Base-by-base conservation (phyloP, 2,797 vertebrate genomes). In the Knipowitschia caucasica region DNA sequence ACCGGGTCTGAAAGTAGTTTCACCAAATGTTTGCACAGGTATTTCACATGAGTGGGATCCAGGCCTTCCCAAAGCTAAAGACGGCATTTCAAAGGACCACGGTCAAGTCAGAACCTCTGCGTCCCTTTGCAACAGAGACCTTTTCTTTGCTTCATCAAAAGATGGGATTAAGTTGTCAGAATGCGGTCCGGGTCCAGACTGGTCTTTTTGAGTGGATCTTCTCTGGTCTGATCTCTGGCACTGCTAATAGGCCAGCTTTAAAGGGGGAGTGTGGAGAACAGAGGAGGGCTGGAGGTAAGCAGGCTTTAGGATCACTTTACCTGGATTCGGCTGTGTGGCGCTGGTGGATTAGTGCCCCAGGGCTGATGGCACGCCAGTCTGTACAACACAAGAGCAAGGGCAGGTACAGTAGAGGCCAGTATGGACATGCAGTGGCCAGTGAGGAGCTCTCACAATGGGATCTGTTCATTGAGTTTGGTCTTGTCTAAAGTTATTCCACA, bases 231-330 rank as follows among this genome's bases (percentile, higher is more conserved):
- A 92, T 90, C 89, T 89, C 69, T 62, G 65, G 70, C 80, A 78
- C 69, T 78, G 83, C 86, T 88, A 86, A 89, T 81, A 88, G 88
- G 80, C 63, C 36, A 67, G 80, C 83, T 84, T 90, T 87, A 89
- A 85, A 85, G 81, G 75, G 75, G 40, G 72, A 77, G 73, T 42
- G 63, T 54, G 33, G 71, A 78, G 79, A 86, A 81, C 73, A 85
- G 78, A 81, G 86, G 84, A 63, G 78, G 73, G 77, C 76, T 78
- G 82, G 79, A 79, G 75, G 81, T 81, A 85, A 77, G 77, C 31
- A 59, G 88, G 86, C 86, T 89, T 91, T 89, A 89, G 84, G 86
- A 90, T 89, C 85, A 83, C 87, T 90, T 90, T 89, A 90, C 89
- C 89, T 89, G 86, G 87, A 89, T 88, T 87, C 78, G 71, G 82